Evolutionary conservation across 2,797 vertebrate genomes (phyloP).

Genomic region (Sebastes kiyomatsui): DNA sequence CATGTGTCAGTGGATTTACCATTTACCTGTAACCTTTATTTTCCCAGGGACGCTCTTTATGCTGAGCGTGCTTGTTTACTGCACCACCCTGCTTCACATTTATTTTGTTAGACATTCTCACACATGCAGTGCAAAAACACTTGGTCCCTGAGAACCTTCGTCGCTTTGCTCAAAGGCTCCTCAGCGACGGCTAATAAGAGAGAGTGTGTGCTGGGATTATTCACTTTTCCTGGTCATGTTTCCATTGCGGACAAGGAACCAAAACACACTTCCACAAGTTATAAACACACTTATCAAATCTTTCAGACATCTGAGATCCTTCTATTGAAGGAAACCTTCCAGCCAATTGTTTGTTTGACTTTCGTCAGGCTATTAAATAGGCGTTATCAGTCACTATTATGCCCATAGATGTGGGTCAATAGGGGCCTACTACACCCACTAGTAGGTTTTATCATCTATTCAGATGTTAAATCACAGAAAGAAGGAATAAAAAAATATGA

Average conservation of each 20-base stretch:
- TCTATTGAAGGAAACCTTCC: no score
- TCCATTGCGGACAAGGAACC: not conserved
- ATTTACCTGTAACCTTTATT: not conserved
- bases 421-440: no score
- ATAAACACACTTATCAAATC: not conserved
- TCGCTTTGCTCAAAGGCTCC: not conserved
- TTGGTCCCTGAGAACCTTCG: not conserved
- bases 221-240: not conserved
- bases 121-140: not conserved
- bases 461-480: no score
- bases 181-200: not conserved
- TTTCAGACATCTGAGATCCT: not conserved
- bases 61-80: constrained; percentile 1
- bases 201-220: not conserved
- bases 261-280: not conserved
- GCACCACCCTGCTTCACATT: not conserved
- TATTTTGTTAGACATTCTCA: not conserved
- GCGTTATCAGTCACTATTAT: no score
- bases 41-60: not conserved
- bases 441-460: no score
- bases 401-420: no score
- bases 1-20: not conserved
- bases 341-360: no score
- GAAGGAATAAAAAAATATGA: no score
- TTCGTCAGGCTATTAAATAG: no score